Evolutionary conservation across 2,888 invertebrate genomes (phyloP), one percentile per base, ranked within the genome.

Genomic region (Alsophila aescularia): DNA sequence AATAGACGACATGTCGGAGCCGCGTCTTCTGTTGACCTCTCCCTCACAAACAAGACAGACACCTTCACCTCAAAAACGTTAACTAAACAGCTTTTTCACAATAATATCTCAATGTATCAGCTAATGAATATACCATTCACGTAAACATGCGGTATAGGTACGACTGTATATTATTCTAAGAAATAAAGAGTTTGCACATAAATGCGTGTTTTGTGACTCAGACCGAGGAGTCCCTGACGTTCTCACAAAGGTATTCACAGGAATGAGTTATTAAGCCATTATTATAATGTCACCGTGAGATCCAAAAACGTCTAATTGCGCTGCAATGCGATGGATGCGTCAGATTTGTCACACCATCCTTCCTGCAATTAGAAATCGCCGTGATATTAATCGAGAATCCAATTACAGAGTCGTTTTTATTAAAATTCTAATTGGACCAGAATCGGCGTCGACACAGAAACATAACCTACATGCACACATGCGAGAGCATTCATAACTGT

Each of bases 401-500:
- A 83, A 85, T 85, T 84, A 60, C 50, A 48, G 59, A 82, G 75
- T 69, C 70, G 67, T 60, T 77, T 81, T 81, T 74, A 80, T 79
- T 79, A 75, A 79, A 76, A 78, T 69, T 72, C 77, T 72, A 77
- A 73, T 75, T 77, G 76, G 73, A 73, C 76, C 75, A 78, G 79
- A 82, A 83, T 84, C 79, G 72, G 77, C 68, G 81, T 81, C 83
- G 90, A 76, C 90, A 84, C 81, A 87, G 86, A 90, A 85, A 89
- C 79, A 70, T 84, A 87, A 83, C 87, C 90, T 83, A 88, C 88
- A 85, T 89, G 71, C 73, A 73, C 72, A 80, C 87, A 88, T 85
- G 84, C 86, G 87, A 88, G 87, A 89, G 85, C 79, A 81, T 79
- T 83, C 75, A 82, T 88, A 88, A 88, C 88, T 87, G 88, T 90